phyloP scores from a whole-genome alignment of 1,140 invertebrate species.

The Drosophila nikananu region DNA sequence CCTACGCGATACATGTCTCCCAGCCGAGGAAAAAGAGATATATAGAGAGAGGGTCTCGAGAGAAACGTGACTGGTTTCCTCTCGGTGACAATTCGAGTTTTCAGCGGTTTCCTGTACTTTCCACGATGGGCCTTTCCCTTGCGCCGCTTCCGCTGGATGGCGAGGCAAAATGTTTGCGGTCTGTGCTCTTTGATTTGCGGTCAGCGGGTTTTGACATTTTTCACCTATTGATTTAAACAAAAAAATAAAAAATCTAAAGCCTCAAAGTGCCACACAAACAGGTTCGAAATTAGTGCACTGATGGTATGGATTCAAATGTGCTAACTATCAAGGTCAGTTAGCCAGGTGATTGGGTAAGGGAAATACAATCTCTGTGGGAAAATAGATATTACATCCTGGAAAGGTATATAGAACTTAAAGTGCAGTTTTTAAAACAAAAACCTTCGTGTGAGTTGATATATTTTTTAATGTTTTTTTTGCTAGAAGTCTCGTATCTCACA shows the following conservation, averaged over 20 bases:
- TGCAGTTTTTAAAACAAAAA: neutral
- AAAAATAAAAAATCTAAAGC: constrained; percentile 9
- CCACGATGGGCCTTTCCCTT: constrained; percentile 48
- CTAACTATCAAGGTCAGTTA: constrained; percentile 30
- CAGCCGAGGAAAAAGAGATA: neutral
- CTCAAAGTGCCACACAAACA: constrained; percentile 18
- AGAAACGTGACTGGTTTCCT: constrained; percentile 39
- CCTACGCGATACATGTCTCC: neutral
- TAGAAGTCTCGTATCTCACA: too few species aligned
- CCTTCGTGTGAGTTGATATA: neutral
- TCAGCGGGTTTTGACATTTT: constrained; percentile 39
- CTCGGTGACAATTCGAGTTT: constrained; percentile 28
- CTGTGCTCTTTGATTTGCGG: constrained; percentile 21
- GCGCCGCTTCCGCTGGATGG: constrained; percentile 23
- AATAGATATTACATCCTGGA: neutral
- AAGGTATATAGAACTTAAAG: neutral
- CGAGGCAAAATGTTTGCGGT: constrained; percentile 2
- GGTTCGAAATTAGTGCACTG: constrained; percentile 42
- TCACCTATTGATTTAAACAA: constrained; percentile 2
- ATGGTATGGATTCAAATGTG: constrained; percentile 14
- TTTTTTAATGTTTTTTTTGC: too few species aligned
- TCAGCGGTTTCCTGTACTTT: constrained; percentile 44
- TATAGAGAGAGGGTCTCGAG: neutral
- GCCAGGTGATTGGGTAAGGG: constrained; percentile 7
- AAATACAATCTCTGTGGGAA: neutral